These are phyloP conservation scores for Oxyruncus cristatus DNA, from an alignment of 2,113 vertebrate species.

Conservation along the genomic window DNA sequence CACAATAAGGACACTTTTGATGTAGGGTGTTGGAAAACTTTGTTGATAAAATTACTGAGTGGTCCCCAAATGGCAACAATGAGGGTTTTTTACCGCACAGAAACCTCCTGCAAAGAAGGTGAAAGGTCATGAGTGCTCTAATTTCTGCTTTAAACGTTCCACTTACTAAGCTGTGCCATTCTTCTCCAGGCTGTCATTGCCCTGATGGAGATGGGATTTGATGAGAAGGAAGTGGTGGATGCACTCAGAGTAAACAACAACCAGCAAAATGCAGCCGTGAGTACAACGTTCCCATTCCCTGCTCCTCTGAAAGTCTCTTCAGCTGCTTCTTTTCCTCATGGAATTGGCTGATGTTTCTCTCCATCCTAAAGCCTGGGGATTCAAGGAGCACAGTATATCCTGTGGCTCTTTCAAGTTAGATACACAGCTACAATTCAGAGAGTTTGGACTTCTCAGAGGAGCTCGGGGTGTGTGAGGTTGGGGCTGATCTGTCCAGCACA, in stretches of 20 bases:
- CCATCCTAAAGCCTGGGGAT: not conserved
- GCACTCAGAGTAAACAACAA: slow-evolving; percentile 96
- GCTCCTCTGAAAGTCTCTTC: not conserved
- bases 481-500: not conserved
- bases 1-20: not conserved
- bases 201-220: slow-evolving; percentile 98
- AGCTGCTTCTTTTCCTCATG: not conserved
- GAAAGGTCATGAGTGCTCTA: not conserved
- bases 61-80: not conserved
- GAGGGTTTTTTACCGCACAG: not conserved
- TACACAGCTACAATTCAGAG: not conserved
- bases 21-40: not conserved
- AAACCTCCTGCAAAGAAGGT: not conserved
- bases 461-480: rapidly evolving
- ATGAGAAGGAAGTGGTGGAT: slow-evolving; percentile 94
- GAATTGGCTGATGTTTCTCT: not conserved
- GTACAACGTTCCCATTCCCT: slow-evolving; percentile 44
- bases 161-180: not conserved
- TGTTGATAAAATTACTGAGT: not conserved
- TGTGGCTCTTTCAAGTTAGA: not conserved
- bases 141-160: not conserved
- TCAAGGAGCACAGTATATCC: not conserved
- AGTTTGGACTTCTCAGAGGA: not conserved
- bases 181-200: slow-evolving; percentile 86
- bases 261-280: slow-evolving; percentile 93